Percentiles rank a stretch among this genome's conserved stretches.
phyloP scores from a whole-genome alignment of 2,113 vertebrate genomes.

The Accipiter cooperii region DNA sequence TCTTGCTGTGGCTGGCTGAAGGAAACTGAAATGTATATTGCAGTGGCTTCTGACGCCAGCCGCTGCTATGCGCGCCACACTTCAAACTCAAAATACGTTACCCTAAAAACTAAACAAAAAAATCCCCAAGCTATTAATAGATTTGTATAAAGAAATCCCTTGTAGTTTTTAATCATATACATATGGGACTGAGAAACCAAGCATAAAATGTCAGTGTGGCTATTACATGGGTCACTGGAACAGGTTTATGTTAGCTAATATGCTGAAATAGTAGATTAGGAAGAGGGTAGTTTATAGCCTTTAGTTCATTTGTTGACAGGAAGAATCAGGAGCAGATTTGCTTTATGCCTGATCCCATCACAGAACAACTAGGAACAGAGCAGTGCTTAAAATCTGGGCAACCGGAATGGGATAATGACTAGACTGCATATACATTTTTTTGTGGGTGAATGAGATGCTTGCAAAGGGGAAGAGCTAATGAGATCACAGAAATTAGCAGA shows the following conservation, averaged over 20 bases:
- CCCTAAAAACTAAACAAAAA: not conserved
- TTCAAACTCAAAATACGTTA: not conserved
- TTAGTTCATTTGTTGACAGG: conserved; percentile 63
- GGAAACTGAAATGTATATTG: conserved; percentile 43
- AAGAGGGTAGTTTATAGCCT: conserved; percentile 52
- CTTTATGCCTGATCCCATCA: conserved; percentile 43
- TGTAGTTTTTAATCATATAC: conserved; percentile 64
- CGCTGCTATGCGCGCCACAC: not conserved
- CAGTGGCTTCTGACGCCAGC: not conserved
- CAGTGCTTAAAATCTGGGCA: conserved; percentile 45
- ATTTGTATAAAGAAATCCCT: conserved; percentile 49
- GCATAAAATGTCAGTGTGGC: conserved; percentile 52
- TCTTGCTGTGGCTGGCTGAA: conserved; percentile 13
- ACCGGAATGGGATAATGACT: conserved; percentile 1
- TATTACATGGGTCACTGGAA: conserved; percentile 50
- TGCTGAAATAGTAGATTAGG: conserved; percentile 32
- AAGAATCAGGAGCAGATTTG: conserved; percentile 65
- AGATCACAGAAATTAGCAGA: not conserved
- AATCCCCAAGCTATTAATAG: conserved; percentile 38
- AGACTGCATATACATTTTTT: not conserved
- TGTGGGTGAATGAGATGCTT: conserved; percentile 9
- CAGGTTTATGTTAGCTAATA: conserved; percentile 47
- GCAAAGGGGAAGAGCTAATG: conserved; percentile 15
- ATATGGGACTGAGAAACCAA: conserved; percentile 53
- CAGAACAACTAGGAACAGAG: not conserved